Percentiles rank a stretch among this genome's conserved stretches.
These are phyloP conservation scores for Cyrtonyx montezumae DNA, from an alignment of 2,113 vertebrate species.

Conservation along the genomic window DNA sequence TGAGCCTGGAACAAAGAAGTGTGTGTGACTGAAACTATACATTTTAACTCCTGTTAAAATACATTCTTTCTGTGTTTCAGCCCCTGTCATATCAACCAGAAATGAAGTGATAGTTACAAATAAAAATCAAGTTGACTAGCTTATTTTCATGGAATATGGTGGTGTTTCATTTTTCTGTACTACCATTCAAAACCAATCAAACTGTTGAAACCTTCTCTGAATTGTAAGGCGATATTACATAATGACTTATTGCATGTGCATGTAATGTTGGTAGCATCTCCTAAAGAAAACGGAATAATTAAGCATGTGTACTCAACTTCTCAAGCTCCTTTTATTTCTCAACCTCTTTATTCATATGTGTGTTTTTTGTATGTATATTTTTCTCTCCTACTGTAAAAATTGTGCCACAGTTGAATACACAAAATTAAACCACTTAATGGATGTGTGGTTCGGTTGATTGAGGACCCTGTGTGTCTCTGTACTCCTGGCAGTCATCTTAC, in stretches of 20 bases:
- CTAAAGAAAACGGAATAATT: neutral
- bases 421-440: constrained; percentile 80
- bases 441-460: constrained; percentile 75
- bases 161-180: neutral
- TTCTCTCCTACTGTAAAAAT: constrained; percentile 51
- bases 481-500: constrained; percentile 69
- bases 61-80: neutral
- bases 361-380: constrained; percentile 33
- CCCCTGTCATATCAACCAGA: neutral
- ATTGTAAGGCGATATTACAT: neutral
- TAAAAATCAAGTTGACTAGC: neutral
- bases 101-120: neutral
- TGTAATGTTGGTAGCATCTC: neutral
- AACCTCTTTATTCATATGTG: neutral
- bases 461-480: constrained; percentile 64
- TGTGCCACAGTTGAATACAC: constrained; percentile 69
- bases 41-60: neutral
- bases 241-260: neutral
- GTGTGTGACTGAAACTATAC: neutral
- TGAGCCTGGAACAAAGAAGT: neutral
- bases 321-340: neutral
- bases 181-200: neutral
- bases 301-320: neutral
- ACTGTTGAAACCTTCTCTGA: neutral
- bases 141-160: neutral